Evolutionary conservation across 2,113 vertebrate species (phyloP).

Genomic region (Melanerpes aurifrons): DNA sequence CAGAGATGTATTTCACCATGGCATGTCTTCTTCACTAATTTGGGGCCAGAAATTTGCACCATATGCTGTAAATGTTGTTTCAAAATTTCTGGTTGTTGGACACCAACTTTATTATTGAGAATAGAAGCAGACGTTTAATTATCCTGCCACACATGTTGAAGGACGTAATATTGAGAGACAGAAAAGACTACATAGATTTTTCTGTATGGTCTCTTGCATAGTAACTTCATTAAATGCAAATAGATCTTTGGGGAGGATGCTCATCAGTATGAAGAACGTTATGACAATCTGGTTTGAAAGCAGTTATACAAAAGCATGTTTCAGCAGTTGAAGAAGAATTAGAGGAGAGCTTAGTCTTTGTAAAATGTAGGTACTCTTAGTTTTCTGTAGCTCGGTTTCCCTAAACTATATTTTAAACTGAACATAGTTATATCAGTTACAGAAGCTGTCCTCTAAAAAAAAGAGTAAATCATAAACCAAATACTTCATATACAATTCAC

Average conservation of each 20-base stretch:
- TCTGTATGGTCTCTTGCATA: background rate
- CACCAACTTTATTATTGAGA: background rate
- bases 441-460: conserved; percentile 10
- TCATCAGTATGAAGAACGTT: background rate
- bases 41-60: background rate
- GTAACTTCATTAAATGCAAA: conserved; percentile 5
- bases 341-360: background rate
- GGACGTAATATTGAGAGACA: background rate
- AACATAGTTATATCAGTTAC: conserved; percentile 43
- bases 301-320: background rate
- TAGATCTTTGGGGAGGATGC: background rate
- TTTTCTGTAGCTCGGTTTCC: conserved; percentile 24
- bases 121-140: background rate
- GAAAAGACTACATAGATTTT: background rate
- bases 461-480: background rate
- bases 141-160: background rate
- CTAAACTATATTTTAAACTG: conserved; percentile 37
- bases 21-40: background rate
- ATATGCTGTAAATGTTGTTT: background rate
- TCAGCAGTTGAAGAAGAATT: background rate
- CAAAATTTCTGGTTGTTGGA: conserved; percentile 14
- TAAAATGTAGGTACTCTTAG: conserved; percentile 43
- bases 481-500: conserved; percentile 53
- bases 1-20: background rate
- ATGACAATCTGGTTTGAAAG: background rate